phyloP scores from a whole-genome alignment of 1,140 invertebrate species.

The Trachelipus rathkii region DNA sequence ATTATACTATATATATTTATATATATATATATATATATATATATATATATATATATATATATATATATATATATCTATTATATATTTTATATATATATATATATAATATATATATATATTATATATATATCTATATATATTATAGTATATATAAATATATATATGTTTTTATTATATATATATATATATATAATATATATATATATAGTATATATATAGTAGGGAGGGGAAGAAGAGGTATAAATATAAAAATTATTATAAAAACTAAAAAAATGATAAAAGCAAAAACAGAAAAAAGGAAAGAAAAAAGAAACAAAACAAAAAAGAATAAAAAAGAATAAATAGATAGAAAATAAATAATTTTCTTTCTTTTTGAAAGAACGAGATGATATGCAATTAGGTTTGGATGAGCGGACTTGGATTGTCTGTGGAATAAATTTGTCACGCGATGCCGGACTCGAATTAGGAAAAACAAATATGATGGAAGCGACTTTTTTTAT shows the following conservation, averaged over 20 bases:
- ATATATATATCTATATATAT: no score
- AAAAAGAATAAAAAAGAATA: neutral
- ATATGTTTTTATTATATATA: no score
- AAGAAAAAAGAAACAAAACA: neutral
- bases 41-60: no score
- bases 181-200: no score
- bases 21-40: no score
- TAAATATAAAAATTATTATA: neutral
- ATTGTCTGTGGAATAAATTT: neutral
- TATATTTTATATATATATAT: no score
- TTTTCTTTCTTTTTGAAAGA: no score
- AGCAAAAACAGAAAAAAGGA: neutral
- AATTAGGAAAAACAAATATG: conserved; percentile 12
- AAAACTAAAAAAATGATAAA: neutral
- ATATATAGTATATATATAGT: no score
- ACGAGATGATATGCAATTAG: neutral
- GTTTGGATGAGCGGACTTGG: neutral
- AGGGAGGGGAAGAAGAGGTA: neutral
- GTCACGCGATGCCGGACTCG: neutral
- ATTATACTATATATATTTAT: no score
- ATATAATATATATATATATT: no score
- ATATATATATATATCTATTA: no score
- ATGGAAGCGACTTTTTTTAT: neutral
- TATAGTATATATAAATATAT: no score
- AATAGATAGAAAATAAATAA: neutral